Base-by-base conservation (phyloP, 2,113 vertebrate species). In the Solea senegalensis region DNA sequence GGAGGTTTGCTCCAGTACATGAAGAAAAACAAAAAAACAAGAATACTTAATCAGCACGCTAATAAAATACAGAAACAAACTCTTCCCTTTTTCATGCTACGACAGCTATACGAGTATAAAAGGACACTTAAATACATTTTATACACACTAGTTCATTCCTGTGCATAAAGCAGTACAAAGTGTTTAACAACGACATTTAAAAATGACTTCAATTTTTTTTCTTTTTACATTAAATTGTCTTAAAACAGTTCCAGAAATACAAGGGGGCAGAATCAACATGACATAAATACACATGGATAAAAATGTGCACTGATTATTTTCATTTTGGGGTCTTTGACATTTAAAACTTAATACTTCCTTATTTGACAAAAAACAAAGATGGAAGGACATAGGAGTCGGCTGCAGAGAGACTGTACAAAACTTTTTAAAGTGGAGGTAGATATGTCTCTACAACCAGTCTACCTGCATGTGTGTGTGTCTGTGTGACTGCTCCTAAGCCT, bases 81-180 rank as follows among this genome's bases (percentile, higher is more conserved):
- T 9, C 73, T 87, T 88, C 84, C 89, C 88, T 90, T 92, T 89
- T 88, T 14, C 80, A 79, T 53, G 68, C 84, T 85, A 88, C 66
- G 21, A 21, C 21, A 79, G 64, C 61, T 80, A 48, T 75, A 66
- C 79, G 39, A 54, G 59, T 88, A 86, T 78, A 86, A 83, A 84
- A 80, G 80, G 5, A 85, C 78, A 87, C 79, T 85, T 80, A 62
- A 80, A 85, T 88, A 74, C 80, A 82, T 68, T 79, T 88, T 85
- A 84, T 72, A 88, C 73, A 86, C 82, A 83, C 81, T 84, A 86
- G 62, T 72, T 88, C 54, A 87, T 89, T 83, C 79, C 46, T 85
- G 76, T 88, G 84, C 72, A 84, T 82, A 88, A 88, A 86, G 63
- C 76, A 78, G 71, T 80, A 90, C 43, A 81, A 87, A 83, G 83